A percentile compares a stretch with the other conserved stretches of the same genome.
phyloP scores from a whole-genome alignment of 1,140 invertebrate genomes.

The Drosophila jambulina region DNA sequence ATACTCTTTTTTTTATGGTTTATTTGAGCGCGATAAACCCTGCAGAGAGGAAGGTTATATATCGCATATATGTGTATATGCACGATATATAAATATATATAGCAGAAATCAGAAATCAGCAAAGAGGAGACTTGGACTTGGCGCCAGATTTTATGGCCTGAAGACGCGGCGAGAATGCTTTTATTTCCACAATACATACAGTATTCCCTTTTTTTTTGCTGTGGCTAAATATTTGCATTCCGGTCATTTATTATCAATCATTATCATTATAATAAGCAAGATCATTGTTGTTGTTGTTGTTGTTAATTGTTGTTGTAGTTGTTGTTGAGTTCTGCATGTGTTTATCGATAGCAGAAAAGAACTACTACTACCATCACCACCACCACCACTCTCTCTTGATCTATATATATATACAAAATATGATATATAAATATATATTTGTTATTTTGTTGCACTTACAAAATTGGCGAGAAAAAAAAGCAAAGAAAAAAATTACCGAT shows the following conservation, averaged over 20 bases:
- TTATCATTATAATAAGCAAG: slow-evolving; percentile 23
- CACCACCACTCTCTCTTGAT: slow-evolving; percentile 6
- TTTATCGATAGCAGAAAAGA: slow-evolving; percentile 64
- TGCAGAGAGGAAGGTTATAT: slow-evolving; percentile 8
- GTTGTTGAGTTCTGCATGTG: slow-evolving; percentile 61
- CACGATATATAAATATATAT: background rate
- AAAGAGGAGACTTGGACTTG: slow-evolving; percentile 34
- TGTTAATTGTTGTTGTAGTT: slow-evolving; percentile 43
- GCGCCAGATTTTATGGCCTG: slow-evolving; percentile 73
- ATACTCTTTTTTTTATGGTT: slow-evolving; percentile 47
- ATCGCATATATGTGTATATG: slow-evolving; percentile 1
- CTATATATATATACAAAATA: background rate
- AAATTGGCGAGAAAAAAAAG: slow-evolving; percentile 45
- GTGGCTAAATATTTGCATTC: slow-evolving; percentile 35
- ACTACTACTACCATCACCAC: slow-evolving; percentile 1
- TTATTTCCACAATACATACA: slow-evolving; percentile 4
- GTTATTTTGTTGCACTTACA: slow-evolving; percentile 50
- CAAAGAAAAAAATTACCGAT: slow-evolving; percentile 20
- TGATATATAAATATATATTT: slow-evolving; percentile 22
- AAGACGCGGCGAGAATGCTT: slow-evolving; percentile 18
- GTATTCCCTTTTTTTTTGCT: background rate
- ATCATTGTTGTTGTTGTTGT: slow-evolving; percentile 47
- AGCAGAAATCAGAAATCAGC: slow-evolving; percentile 16
- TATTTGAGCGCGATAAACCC: slow-evolving; percentile 39
- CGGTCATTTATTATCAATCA: slow-evolving; percentile 9